Evolutionary conservation across 2,888 invertebrate species (phyloP).

Genomic region (Nomada lathburiana): DNA sequence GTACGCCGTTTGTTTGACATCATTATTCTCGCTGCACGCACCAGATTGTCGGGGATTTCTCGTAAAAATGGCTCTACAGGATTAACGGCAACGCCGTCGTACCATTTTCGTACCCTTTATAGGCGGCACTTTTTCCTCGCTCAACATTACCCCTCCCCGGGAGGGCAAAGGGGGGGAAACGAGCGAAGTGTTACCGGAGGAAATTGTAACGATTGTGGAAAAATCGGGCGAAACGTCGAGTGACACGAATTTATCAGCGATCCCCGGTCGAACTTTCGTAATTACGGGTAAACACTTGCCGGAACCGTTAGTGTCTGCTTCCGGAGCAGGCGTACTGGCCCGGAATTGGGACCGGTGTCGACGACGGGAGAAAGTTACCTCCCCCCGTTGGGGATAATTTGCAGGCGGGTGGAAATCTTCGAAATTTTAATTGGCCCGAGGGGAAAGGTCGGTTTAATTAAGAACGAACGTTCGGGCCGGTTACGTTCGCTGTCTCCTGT

Average conservation of each 20-base stretch:
- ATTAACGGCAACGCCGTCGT: slow-evolving; percentile 50
- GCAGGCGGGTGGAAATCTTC: slow-evolving; percentile 46
- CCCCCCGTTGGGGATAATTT: slow-evolving; percentile 27
- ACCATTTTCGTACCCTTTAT: slow-evolving; percentile 44
- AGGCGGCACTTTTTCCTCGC: slow-evolving; percentile 39
- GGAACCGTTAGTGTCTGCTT: slow-evolving; percentile 75
- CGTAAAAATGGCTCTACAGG: slow-evolving; percentile 57
- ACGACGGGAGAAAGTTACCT: slow-evolving; percentile 2
- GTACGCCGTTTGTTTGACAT: slow-evolving; percentile 80
- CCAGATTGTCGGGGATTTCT: slow-evolving; percentile 66
- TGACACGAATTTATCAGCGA: neutral
- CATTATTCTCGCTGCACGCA: slow-evolving; percentile 77
- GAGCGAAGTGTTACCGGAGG: neutral
- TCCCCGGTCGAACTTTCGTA: slow-evolving; percentile 53
- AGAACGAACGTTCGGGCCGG: slow-evolving; percentile 34
- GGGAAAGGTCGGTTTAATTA: slow-evolving; percentile 57
- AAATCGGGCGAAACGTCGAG: too few species aligned
- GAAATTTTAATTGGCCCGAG: slow-evolving; percentile 50
- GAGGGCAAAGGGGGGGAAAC: neutral
- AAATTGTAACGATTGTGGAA: neutral
- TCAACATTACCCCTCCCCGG: neutral
- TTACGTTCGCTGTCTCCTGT: slow-evolving; percentile 45
- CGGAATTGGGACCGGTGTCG: neutral
- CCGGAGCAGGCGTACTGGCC: slow-evolving; percentile 69
- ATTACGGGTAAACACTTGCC: slow-evolving; percentile 78